Evolutionary conservation across 2,888 invertebrate genomes (phyloP), one percentile per base, ranked within the genome.

Genomic region (Chromoteleia sp.): DNA sequence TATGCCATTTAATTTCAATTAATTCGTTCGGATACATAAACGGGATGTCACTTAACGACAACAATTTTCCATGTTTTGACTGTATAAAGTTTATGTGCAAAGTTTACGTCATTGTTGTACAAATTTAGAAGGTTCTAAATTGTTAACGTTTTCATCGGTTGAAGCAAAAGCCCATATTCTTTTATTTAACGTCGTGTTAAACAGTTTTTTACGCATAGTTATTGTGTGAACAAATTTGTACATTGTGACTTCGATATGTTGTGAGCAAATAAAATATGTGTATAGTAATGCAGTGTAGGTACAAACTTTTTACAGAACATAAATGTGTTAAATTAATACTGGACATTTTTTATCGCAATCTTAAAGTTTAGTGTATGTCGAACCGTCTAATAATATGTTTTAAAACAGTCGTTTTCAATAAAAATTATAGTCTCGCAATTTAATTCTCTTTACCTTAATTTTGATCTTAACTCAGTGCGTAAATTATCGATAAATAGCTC

Each of bases 31-130:
- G 1, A 8, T n/a, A 29, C 43, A 6, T 45, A 17, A 43, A 61
- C 5, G 43, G 14, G 30, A 61, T 61, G 43, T 45, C 12, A 15
- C 8, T 59, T 25, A 7, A 21, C 2, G 56, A 56, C 21, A 8
- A 30, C 54, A 12, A 56, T 58, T 58, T 58, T 58, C 41, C 41
- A 14, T 41, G 14, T 73, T 61, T 56, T 15, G n/a, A 63, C 65
- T 74, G 43, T 10, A 65, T 74, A 74, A 74, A 74, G 56, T 74
- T 67, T 58, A 74, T 74, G 59, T 48, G 45, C 21, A 74, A 56
- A 74, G 65, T 74, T 61, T 74, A 74, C 25, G 48, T 14, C 29
- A 48, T 65, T 74, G 74, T 65, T 65, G 33, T 54, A 21, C 25
- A 63, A 74, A 19, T 71, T 39, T 15, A 50, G 19, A 48, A 17